phyloP scores from a whole-genome alignment of 2,113 vertebrate species.

The Lepus timidus region DNA sequence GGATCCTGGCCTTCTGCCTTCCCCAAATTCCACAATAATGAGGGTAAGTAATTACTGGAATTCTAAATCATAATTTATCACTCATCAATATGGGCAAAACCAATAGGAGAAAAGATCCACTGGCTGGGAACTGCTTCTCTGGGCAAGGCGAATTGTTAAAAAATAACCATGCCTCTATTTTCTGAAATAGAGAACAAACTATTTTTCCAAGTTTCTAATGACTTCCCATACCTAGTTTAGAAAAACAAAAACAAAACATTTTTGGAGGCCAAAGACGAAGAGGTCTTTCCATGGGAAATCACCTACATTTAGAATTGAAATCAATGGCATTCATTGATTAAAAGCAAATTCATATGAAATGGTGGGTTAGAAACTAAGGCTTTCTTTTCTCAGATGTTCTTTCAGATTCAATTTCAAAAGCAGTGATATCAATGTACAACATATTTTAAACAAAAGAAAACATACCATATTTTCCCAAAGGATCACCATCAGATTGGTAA shows the following conservation, averaged over 20 bases:
- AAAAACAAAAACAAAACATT: neutral
- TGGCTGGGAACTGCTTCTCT: neutral
- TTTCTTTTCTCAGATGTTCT: slow-evolving; percentile 17
- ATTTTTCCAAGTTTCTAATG: neutral
- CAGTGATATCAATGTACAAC: neutral
- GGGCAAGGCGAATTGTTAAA: neutral
- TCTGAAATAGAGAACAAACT: neutral
- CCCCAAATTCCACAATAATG: neutral
- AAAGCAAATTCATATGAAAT: slow-evolving; percentile 18
- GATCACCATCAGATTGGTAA: neutral
- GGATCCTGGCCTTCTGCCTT: neutral
- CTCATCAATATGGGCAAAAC: neutral
- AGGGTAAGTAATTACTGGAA: neutral
- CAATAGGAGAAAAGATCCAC: neutral
- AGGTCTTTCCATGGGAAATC: neutral
- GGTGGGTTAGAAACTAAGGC: neutral
- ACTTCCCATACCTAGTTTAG: neutral
- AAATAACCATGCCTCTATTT: neutral
- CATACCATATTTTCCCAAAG: neutral
- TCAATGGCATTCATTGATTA: neutral
- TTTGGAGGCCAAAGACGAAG: neutral
- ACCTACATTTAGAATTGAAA: neutral
- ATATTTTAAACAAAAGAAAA: neutral
- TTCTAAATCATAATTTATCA: neutral
- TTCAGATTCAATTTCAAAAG: neutral